phyloP scores from a whole-genome alignment of 2,113 vertebrate species.

The Cololabis saira region DNA sequence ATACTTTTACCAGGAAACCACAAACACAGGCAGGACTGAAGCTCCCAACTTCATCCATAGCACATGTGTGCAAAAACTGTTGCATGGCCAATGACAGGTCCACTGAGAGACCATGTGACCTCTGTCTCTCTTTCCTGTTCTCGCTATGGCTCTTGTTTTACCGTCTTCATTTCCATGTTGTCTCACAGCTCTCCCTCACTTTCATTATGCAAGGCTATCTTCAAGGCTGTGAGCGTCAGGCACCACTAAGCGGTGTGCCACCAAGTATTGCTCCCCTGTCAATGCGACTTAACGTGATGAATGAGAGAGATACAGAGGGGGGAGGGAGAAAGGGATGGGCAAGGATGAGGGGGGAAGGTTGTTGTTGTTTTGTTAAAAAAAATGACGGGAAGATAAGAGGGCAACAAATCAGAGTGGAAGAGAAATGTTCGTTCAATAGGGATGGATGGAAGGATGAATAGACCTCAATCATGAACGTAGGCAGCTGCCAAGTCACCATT shows the following conservation, averaged over 20 bases:
- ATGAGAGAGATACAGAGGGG: slow-evolving; percentile 48
- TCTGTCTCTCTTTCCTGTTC: slow-evolving; percentile 27
- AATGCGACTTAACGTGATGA: slow-evolving; percentile 66
- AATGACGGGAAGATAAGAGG: slow-evolving; percentile 2
- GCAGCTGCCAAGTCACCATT: slow-evolving; percentile 4
- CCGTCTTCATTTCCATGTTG: slow-evolving; percentile 32
- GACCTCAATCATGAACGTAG: neutral
- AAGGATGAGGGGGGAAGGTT: neutral
- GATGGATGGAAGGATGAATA: slow-evolving; percentile 40
- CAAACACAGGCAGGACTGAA: slow-evolving; percentile 5
- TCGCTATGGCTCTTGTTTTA: slow-evolving; percentile 6
- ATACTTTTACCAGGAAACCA: neutral
- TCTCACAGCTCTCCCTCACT: slow-evolving; percentile 40
- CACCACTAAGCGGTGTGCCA: slow-evolving; percentile 73
- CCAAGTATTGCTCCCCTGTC: slow-evolving; percentile 63
- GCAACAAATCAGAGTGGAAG: slow-evolving; percentile 34
- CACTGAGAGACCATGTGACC: slow-evolving; percentile 58
- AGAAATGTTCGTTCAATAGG: slow-evolving; percentile 23
- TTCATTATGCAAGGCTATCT: slow-evolving; percentile 58
- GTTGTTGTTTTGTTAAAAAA: slow-evolving; percentile 7
- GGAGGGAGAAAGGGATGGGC: neutral
- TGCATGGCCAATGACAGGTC: slow-evolving; percentile 50
- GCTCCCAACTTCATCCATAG: slow-evolving; percentile 55
- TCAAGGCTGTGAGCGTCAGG: slow-evolving; percentile 73
- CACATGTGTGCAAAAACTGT: slow-evolving; percentile 13